Base-by-base conservation (phyloP, 2,113 vertebrate genomes). In the Triplophysa tibetana region DNA sequence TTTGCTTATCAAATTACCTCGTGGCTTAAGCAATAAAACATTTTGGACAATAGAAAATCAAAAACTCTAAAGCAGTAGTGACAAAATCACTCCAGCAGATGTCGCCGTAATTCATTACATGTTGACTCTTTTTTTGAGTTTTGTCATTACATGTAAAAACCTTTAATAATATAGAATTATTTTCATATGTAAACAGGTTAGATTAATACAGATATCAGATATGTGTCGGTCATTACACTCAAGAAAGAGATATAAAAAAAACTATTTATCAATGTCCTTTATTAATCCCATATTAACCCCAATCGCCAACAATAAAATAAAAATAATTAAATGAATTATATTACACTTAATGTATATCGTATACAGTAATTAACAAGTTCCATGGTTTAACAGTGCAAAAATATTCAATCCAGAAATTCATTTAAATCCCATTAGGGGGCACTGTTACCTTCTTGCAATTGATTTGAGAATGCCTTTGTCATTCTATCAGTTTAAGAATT, bases 31-130 rank as follows among this genome's bases (percentile, higher is more conserved):
- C 33, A 38, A 38, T 7, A 16, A 52, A 58, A 21, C 54, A 56
- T 19, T 56, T 38, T 38, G 33, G 33, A 38, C 33, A 38, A 7
- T 38, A 38, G 6, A 7, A 8, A 8, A 56, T 38, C 24, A 8
- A 26, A 52, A 52, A 29, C 23, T 52, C 26, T 56, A 2, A 10
- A 56, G 7, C 2, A 38, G 69, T 74, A n/a, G 7, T 74, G 38
- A 56, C 61, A 61, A 61, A 21, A 74, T 61, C 29, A 7, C 1
- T 75, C 73, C 73, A 63, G 21, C 24, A 75, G 58, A 17, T 63
- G 58, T 41, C 11, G 58, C 16, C 48, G 41, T 63, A 63, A 24
- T n/a, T 48, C 16, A 48, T 48, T 5, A 8, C 21, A 74, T 45
- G 33, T 38, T 6, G 5, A 33, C 33, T 4, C 33, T 33, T 2